Base-by-base conservation (phyloP, 2,113 vertebrate species). In the Jacana jacana region DNA sequence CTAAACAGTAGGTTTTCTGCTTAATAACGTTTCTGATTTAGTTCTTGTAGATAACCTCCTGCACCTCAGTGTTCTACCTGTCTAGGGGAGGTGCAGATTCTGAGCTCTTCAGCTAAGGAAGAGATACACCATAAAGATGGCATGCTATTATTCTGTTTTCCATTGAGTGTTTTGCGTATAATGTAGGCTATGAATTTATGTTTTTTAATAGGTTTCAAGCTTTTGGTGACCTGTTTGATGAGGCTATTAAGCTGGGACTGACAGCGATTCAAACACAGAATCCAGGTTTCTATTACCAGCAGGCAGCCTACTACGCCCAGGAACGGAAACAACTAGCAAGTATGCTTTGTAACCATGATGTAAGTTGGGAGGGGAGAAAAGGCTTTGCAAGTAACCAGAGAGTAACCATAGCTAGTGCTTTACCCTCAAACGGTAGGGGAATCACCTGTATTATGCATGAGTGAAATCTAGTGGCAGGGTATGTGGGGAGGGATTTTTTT, bases 261-360 rank as follows among this genome's bases (percentile, higher is more conserved):
- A 99, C 99, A 7, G 99, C 99, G 68, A 99, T 99, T 96, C 99
- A 99, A 93, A 99, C 99, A 17, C 99, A 99, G 97, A 99, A 99
- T 95, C 99, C 99, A 55, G 99, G 99, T 58, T 99, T 99, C 95
- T 99, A 99, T 98, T 99, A 99, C 96, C 99, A 99, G 96, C 99
- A 99, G 95, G 99, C 99, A 81, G 99, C 99, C 3, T 99, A 98
- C 93, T 99, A 99, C 37, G 99, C 99, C 27, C 99, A 99, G 98
- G 99, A 99, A 60, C 97, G 99, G 78, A 99, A 99, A 52, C 98
- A 99, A 37, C 97, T 98, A 71, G 98, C 99, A 11, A 98, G 96
- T 80, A 89, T 98, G 81, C 98, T 99, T 70, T 99, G 99, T 93
- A 98, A 95, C 75, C 98, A 98, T n/a, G 98, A 99, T 92, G 99